Conservation (phyloP, 2,113 vertebrate genomes). For the Todiramphus saurophagus region DNA sequence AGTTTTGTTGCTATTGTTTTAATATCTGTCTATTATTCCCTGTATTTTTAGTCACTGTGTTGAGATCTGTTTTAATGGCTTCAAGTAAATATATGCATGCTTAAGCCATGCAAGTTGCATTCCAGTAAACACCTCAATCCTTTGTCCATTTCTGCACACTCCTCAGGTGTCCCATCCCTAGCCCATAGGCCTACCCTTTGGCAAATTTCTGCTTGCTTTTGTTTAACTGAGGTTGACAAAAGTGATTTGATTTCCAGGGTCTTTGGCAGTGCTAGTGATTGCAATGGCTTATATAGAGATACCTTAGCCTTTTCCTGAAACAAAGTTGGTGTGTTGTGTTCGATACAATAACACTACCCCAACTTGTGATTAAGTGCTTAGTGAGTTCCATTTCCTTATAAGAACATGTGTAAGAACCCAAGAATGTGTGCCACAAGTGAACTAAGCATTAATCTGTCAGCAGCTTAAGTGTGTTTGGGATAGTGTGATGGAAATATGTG, state of each 20-base stretch:
- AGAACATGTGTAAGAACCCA: conserved; percentile 67
- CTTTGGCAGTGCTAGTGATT: conserved; percentile 4
- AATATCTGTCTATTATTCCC: background rate
- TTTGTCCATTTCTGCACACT: background rate
- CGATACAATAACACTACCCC: conserved; percentile 21
- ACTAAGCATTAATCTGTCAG: conserved; percentile 72
- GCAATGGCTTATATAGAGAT: background rate
- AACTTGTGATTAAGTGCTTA: conserved; percentile 42
- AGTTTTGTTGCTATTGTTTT: background rate
- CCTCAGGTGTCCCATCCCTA: background rate
- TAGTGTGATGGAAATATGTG: conserved; percentile 34
- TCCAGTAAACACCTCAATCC: background rate
- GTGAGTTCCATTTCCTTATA: conserved; percentile 70
- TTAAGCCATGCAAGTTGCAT: background rate
- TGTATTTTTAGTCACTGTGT: background rate
- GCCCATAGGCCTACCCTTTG: background rate
- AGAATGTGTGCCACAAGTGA: conserved; percentile 60
- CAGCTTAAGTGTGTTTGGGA: conserved; percentile 68
- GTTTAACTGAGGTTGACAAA: conserved; percentile 26
- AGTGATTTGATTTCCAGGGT: conserved; percentile 23
- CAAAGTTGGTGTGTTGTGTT: background rate
- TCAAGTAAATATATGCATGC: background rate
- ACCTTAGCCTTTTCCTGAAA: conserved; percentile 20
- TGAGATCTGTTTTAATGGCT: background rate
- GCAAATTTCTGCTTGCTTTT: conserved; percentile 19